phyloP scores from a whole-genome alignment of 2,113 vertebrate genomes.

The Butastur rufipennis region DNA sequence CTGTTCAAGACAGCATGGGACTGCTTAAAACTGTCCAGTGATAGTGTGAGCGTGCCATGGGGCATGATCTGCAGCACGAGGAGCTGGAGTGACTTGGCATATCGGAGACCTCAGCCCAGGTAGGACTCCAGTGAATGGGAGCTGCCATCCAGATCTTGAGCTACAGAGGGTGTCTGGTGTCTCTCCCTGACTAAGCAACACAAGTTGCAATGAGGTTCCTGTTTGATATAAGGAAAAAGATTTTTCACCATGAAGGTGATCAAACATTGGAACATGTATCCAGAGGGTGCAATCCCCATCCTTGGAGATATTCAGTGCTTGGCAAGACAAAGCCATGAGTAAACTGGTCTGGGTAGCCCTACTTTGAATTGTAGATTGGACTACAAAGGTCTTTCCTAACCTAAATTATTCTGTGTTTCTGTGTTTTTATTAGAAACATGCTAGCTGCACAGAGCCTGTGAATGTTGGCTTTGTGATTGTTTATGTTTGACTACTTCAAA shows the following conservation, averaged over 20 bases:
- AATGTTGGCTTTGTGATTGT: background rate
- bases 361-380: background rate
- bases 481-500: background rate
- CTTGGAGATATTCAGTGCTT: background rate
- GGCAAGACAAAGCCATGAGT: background rate
- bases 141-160: background rate
- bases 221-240: background rate
- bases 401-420: background rate
- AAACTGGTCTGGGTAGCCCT: background rate
- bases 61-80: background rate
- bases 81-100: background rate
- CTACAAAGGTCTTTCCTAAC: background rate
- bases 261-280: background rate
- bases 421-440: background rate
- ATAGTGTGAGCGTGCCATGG: background rate
- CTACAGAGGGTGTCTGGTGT: background rate
- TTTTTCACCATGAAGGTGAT: background rate
- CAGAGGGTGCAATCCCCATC: background rate
- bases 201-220: background rate
- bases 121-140: background rate
- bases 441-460: background rate
- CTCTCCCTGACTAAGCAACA: background rate
- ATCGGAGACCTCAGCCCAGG: background rate
- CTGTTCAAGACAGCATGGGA: background rate
- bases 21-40: background rate